Evolutionary conservation across 2,113 vertebrate genomes (phyloP), one percentile per base, ranked within the genome.

Genomic region (Corapipo altera): DNA sequence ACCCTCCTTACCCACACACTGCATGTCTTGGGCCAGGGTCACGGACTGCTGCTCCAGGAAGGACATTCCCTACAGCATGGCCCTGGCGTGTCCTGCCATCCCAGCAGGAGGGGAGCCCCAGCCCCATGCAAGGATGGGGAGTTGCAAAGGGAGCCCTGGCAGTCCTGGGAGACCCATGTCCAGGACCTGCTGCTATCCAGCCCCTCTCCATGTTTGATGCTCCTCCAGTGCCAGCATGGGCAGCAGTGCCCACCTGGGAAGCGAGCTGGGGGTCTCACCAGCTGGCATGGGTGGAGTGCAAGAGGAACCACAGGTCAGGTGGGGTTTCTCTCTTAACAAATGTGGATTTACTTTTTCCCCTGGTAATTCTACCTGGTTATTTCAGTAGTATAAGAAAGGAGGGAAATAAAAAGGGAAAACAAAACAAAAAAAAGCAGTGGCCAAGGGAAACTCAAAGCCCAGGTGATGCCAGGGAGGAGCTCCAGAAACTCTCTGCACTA

Each of bases 301-400:
- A 81, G 24, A 66, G 55, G 37, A 46, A 58, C 19, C 2, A 0
- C 0, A 5, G 37, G 18, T 61, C 0, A 0, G 3, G 11, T 14
- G 8, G 28, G 10, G 15, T 54, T 81, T 81, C 21, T 44, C 37
- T 61, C 32, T 39, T 21, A 76, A 67, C 37, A 77, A 58, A 32
- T 1, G 15, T 6, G 6, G 22, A 14, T 44, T 69, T 59, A 6
- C 7, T 35, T 72, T 80, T 62, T 12, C 6, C 5, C 24, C 8
- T 2, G 1, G 17, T 87, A 18, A 20, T 39, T 87, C 75, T 62
- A 24, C 15, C 39, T 37, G 9, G 24, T 64, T 62, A 18, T 84
- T 89, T 91, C 27, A 32, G 44, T 21, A 64, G 57, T 48, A 78
- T 49, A 44, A 57, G 61, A 81, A 84, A 24, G 12, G 30, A 24